phyloP scores from a whole-genome alignment of 2,888 invertebrate genomes.

The Erpobdella octoculata region DNA sequence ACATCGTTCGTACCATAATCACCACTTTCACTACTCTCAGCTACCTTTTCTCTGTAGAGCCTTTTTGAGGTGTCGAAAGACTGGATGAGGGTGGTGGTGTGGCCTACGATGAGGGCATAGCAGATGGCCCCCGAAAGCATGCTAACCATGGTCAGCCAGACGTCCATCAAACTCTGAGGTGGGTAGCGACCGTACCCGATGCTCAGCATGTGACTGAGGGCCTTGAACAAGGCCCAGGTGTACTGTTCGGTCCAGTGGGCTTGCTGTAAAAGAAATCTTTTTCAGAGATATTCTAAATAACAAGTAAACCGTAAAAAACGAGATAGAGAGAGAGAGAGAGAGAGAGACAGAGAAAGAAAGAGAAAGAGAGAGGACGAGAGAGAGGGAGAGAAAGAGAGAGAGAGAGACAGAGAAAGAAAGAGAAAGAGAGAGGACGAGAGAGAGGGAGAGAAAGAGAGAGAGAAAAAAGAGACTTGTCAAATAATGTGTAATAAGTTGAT shows the following conservation, averaged over 20 bases:
- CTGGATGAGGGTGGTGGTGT: slow-evolving; percentile 95
- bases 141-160: slow-evolving; percentile 96
- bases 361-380: no score
- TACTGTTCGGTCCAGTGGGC: slow-evolving; percentile 96
- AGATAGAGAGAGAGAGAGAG: no score
- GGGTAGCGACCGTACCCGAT: slow-evolving; percentile 97
- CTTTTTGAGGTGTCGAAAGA: slow-evolving; percentile 91
- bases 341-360: no score
- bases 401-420: no score
- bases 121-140: slow-evolving; percentile 93
- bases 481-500: no score
- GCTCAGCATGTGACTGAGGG: slow-evolving; percentile 97
- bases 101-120: slow-evolving; percentile 77
- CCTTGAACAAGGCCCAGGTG: slow-evolving; percentile 96
- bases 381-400: no score
- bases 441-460: no score
- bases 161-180: slow-evolving; percentile 89
- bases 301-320: no score
- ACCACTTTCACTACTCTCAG: neutral
- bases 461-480: no score
- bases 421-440: no score
- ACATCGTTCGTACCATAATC: no score
- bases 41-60: slow-evolving; percentile 92
- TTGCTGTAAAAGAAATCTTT: slow-evolving; percentile 66
- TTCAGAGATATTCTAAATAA: no score